Evolutionary conservation across 2,797 vertebrate species (phyloP).

Genomic region (Rhynchotus rufescens): DNA sequence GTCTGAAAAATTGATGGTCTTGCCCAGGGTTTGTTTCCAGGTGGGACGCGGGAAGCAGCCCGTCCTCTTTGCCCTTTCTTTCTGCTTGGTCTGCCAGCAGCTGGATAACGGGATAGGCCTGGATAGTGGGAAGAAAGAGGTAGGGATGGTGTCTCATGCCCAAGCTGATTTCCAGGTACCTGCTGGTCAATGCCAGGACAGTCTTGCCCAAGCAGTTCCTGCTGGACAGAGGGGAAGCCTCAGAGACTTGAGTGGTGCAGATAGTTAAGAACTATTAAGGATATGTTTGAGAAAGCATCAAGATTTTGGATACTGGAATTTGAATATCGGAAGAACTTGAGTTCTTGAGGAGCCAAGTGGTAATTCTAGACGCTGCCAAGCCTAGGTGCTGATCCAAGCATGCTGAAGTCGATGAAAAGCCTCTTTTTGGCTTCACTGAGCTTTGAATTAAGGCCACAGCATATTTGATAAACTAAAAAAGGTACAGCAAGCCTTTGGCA

Average conservation of each 20-base stretch:
- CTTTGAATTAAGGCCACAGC: constrained; percentile 2
- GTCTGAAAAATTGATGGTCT: neutral
- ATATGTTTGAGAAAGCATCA: constrained; percentile 15
- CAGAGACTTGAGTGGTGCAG: neutral
- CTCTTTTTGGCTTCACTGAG: constrained; percentile 31
- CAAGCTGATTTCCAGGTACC: neutral
- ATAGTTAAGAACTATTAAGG: neutral
- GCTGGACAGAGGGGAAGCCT: neutral
- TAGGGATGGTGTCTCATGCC: too few relatives aligned
- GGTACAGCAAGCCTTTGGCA: neutral
- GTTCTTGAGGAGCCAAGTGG: neutral
- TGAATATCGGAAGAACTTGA: constrained; percentile 2
- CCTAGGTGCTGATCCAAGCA: neutral
- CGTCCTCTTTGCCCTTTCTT: neutral
- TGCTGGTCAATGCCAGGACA: neutral
- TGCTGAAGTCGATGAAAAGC: neutral
- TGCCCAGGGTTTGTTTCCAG: neutral
- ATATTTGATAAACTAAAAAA: constrained; percentile 34
- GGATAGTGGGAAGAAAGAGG: neutral
- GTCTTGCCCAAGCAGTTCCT: accelerated
- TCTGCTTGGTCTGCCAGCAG: neutral
- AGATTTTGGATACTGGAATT: neutral
- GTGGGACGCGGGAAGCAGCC: neutral
- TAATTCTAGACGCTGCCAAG: neutral
- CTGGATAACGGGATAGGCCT: constrained; percentile 36